These are phyloP conservation scores for Myrmophylax atrothorax DNA, from an alignment of 2,113 vertebrate species.

Conservation along the genomic window DNA sequence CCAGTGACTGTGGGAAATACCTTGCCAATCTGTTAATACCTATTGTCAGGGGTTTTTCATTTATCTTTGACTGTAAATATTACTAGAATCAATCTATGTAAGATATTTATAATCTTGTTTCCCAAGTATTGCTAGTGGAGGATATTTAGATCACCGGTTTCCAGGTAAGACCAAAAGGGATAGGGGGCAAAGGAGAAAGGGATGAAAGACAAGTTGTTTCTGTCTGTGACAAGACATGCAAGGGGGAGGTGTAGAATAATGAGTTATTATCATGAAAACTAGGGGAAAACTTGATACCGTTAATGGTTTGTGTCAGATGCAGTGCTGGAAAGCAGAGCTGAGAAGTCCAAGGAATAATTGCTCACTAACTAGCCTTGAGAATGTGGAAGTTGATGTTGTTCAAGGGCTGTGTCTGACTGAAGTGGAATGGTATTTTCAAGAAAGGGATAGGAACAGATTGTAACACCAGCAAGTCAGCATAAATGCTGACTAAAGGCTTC, in stretches of 20 bases:
- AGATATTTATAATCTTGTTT: neutral
- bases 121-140: neutral
- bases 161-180: neutral
- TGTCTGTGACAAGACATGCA: neutral
- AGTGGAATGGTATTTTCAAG: neutral
- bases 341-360: neutral
- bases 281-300: neutral
- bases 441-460: neutral
- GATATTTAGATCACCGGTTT: neutral
- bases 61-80: neutral
- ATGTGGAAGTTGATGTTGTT: neutral
- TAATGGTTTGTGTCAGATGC: neutral
- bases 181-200: neutral
- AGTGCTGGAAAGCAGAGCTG: neutral
- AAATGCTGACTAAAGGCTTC: neutral
- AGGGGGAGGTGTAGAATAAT: neutral
- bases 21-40: neutral
- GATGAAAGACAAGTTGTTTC: neutral
- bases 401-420: neutral
- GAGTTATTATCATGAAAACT: neutral
- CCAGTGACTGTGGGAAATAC: neutral
- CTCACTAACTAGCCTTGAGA: neutral
- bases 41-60: neutral
- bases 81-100: neutral
- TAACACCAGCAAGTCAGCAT: neutral